phyloP scores from a whole-genome alignment of 1,140 invertebrate genomes.

The Lethrus apterus region DNA sequence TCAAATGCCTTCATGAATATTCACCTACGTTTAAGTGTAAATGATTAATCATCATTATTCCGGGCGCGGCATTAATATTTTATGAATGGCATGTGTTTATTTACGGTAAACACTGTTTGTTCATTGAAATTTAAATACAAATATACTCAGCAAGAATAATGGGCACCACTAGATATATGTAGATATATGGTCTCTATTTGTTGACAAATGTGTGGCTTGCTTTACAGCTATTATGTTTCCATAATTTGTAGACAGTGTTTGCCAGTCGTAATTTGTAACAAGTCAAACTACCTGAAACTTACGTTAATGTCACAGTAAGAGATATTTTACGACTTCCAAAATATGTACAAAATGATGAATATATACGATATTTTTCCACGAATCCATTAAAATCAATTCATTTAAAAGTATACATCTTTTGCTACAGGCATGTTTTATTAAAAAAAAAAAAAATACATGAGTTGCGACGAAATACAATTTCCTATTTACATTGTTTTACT shows the following conservation, averaged over 20 bases:
- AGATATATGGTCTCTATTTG: slow-evolving; percentile 12
- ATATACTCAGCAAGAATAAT: background rate
- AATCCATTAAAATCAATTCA: too few species aligned
- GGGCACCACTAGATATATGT: background rate
- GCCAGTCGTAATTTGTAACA: too few species aligned
- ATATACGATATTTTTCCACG: too few species aligned
- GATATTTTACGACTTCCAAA: too few species aligned
- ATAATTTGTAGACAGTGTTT: slow-evolving; percentile 11
- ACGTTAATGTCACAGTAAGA: too few species aligned
- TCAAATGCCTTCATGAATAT: slow-evolving; percentile 34
- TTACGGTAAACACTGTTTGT: slow-evolving; percentile 32
- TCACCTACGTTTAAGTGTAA: slow-evolving; percentile 34
- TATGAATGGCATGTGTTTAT: slow-evolving; percentile 36
- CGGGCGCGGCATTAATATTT: slow-evolving; percentile 35
- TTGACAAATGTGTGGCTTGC: slow-evolving; percentile 14
- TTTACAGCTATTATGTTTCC: slow-evolving; percentile 10
- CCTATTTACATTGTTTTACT: too few species aligned
- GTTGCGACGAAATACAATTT: too few species aligned
- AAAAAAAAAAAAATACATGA: too few species aligned
- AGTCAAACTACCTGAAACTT: too few species aligned
- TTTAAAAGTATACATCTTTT: too few species aligned
- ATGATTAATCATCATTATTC: slow-evolving; percentile 41
- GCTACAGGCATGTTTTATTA: too few species aligned
- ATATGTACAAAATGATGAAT: too few species aligned
- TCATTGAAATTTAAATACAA: slow-evolving; percentile 24